phyloP scores from a whole-genome alignment of 2,113 vertebrate genomes.

The Tetrao urogallus region DNA sequence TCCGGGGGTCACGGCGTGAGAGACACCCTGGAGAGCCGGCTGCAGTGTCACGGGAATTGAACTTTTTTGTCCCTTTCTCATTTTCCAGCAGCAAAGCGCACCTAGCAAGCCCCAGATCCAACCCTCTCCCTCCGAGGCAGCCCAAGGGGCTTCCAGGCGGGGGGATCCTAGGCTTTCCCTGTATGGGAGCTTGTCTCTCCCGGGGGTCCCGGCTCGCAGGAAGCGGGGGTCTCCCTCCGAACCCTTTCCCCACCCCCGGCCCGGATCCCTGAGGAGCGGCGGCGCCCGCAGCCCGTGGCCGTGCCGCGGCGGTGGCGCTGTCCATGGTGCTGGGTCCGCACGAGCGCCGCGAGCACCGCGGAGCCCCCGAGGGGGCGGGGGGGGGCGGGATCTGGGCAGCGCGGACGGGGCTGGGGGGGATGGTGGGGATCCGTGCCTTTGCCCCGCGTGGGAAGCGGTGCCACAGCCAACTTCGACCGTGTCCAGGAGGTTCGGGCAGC shows the following conservation, averaged over 20 bases:
- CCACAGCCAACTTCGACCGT: not conserved
- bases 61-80: not conserved
- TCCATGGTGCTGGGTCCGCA: constrained; percentile 90
- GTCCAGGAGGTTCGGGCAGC: accelerated
- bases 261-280: not conserved
- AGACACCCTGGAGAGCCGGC: no score
- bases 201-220: not conserved
- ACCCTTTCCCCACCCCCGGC: not conserved
- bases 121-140: not conserved
- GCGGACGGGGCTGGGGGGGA: no score
- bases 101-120: not conserved
- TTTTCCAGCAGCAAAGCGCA: no score
- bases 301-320: constrained; percentile 73
- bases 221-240: not conserved
- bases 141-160: not conserved
- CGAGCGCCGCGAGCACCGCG: not conserved
- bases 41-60: not conserved
- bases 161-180: not conserved
- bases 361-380: not conserved
- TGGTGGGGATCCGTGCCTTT: not conserved
- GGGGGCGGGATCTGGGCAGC: no score
- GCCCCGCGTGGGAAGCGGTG: not conserved
- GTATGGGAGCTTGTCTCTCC: not conserved
- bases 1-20: not conserved
- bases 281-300: not conserved